Conservation (phyloP, 2,888 invertebrate genomes). For the Auanema sp. region DNA sequence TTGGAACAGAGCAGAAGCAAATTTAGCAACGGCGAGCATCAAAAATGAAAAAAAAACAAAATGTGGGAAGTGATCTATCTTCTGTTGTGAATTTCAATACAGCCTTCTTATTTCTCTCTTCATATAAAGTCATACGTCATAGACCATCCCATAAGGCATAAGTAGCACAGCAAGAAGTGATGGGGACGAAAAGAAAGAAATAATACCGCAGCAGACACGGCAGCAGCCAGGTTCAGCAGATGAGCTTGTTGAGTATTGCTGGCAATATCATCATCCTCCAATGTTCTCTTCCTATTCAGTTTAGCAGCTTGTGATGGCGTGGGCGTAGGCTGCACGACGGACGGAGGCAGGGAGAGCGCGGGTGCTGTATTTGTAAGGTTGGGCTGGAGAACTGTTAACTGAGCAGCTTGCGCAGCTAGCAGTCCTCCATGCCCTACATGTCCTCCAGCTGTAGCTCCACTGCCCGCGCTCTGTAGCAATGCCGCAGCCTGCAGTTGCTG, state of each 20-base stretch:
- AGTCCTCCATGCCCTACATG: slow-evolving; percentile 9
- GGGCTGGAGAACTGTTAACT: neutral
- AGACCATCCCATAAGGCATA: too few relatives aligned
- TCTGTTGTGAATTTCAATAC: neutral
- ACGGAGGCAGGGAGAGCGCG: slow-evolving; percentile 16
- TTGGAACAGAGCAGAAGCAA: slow-evolving; percentile 1
- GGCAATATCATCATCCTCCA: slow-evolving; percentile 24
- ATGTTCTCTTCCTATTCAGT: slow-evolving; percentile 25
- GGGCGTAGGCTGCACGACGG: slow-evolving; percentile 10
- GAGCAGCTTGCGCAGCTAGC: slow-evolving; percentile 13
- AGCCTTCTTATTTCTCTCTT: neutral
- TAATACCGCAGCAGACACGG: slow-evolving; percentile 19
- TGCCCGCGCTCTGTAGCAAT: slow-evolving; percentile 36
- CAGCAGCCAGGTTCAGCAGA: slow-evolving; percentile 10
- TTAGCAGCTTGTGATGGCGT: slow-evolving; percentile 24
- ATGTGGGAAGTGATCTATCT: neutral
- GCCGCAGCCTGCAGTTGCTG: slow-evolving; percentile 53
- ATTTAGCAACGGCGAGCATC: neutral
- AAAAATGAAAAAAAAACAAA: slow-evolving; percentile 7
- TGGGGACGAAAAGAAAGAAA: slow-evolving; percentile 4
- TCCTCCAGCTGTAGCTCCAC: slow-evolving; percentile 15
- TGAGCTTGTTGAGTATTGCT: too few relatives aligned
- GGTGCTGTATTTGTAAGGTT: slow-evolving; percentile 5
- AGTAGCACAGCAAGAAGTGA: too few relatives aligned
- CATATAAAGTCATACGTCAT: too few relatives aligned